Percentiles rank a stretch among this genome's conserved stretches.
Evolutionary conservation across 2,888 invertebrate genomes (phyloP).

Genomic region (Subacronicta megacephala): DNA sequence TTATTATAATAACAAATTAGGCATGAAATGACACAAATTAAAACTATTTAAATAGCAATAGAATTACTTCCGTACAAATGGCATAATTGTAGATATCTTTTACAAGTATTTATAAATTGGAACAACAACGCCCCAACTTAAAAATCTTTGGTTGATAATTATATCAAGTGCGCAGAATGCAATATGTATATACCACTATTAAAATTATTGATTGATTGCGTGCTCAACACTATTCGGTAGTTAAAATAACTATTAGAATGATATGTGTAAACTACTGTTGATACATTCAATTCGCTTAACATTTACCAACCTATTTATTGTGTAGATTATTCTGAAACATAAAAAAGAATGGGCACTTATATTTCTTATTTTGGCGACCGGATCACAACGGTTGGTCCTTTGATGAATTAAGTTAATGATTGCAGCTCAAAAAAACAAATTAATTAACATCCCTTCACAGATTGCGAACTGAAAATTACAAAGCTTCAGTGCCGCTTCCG

Average conservation of each 20-base stretch:
- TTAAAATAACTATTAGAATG: constrained; percentile 36
- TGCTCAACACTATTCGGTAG: constrained; percentile 33
- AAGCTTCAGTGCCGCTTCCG: constrained; percentile 14
- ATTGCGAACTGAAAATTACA: constrained; percentile 13
- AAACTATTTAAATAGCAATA: constrained; percentile 1
- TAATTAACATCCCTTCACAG: constrained; percentile 13
- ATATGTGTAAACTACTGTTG: constrained; percentile 46
- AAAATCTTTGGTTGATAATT: neutral
- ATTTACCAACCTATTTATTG: constrained; percentile 30
- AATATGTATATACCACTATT: constrained; percentile 24
- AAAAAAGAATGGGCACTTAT: too few relatives aligned
- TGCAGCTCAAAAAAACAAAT: neutral
- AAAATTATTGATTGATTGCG: constrained; percentile 45
- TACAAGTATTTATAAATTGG: neutral
- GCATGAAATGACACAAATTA: constrained; percentile 1
- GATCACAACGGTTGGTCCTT: too few relatives aligned
- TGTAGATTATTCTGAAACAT: constrained; percentile 44
- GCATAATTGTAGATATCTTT: too few relatives aligned
- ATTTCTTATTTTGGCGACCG: constrained; percentile 9
- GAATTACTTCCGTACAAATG: too few relatives aligned
- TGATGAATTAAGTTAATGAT: constrained; percentile 1
- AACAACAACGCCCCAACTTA: neutral
- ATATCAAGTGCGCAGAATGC: constrained; percentile 17
- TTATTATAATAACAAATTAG: constrained; percentile 14
- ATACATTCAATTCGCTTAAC: constrained; percentile 23